Percentiles rank a stretch among this genome's conserved stretches.
Evolutionary conservation across 2,888 invertebrate genomes (phyloP).

Genomic region (Mesorhabditis spiculigera): DNA sequence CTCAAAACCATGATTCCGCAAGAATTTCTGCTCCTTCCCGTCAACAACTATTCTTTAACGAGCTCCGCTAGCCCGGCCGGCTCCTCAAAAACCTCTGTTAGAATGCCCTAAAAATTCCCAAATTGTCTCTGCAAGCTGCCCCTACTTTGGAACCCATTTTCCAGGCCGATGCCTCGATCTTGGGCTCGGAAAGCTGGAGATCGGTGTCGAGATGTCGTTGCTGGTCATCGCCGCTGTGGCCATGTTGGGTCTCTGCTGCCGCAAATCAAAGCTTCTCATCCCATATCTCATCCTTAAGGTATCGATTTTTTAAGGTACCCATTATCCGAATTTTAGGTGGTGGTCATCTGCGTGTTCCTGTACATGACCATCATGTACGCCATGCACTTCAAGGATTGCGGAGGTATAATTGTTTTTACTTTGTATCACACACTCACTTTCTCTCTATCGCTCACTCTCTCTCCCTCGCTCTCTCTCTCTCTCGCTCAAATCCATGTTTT

Average conservation of each 20-base stretch:
- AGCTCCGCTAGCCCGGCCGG: too few relatives aligned
- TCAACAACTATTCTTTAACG: too few relatives aligned
- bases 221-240: conserved; percentile 2
- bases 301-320: not conserved
- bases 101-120: too few relatives aligned
- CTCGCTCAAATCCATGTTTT: not conserved
- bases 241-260: not conserved
- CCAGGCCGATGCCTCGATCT: not conserved
- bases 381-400: conserved; percentile 1
- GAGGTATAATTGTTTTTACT: not conserved
- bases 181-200: not conserved
- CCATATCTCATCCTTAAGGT: not conserved
- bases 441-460: too few relatives aligned
- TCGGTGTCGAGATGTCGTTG: not conserved
- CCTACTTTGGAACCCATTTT: not conserved
- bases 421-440: too few relatives aligned
- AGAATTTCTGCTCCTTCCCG: too few relatives aligned
- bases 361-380: conserved; percentile 2
- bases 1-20: too few relatives aligned
- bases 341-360: not conserved
- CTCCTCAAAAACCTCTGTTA: too few relatives aligned
- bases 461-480: too few relatives aligned
- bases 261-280: not conserved
- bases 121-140: too few relatives aligned
- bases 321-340: not conserved